Base-by-base conservation (phyloP, 2,113 vertebrate species). In the Sardina pilchardus region DNA sequence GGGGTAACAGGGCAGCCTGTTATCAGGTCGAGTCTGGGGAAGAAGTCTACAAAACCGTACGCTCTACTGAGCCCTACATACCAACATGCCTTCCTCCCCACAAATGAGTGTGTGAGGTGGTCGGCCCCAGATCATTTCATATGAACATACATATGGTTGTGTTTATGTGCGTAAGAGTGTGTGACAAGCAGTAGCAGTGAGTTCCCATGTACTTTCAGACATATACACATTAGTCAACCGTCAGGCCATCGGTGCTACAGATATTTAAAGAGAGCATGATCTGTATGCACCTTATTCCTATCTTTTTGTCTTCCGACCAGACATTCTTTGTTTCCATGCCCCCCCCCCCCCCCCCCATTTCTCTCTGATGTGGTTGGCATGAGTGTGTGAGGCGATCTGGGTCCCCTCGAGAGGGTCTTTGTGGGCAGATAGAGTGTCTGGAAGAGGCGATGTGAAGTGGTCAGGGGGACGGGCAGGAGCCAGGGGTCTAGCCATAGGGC, bases 351-450 rank as follows among this genome's bases (percentile, higher is more conserved):
- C 91, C 86, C 86, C 90, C 85, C n/a, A n/a, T n/a, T n/a, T n/a
- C n/a, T n/a, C n/a, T n/a, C 88, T 91, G 92, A 92, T 93, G 93
- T 90, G 93, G 92, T 94, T 93, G 90, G 90, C 91, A 93, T 87
- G 93, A 93, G 94, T 92, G 92, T 93, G 90, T 93, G 86, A 88
- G 91, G 88, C 88, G 89, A 91, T 92, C 87, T 86, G 71, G 45
- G 45, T 47, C 45, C 8, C 45, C 8, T 47, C 7, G 12, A 47
- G 45, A 19, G 21, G 17, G 19, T 21, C 86, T 80, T 87, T 89
- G 85, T 90, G 81, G 91, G 91, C 90, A 90, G 91, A 93, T 93
- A 84, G 84, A 82, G 91, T 94, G 93, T 88, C 91, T 86, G 91
- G 92, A 93, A 92, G 87, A 93, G 93, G 92, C n/a, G n/a, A 94